phyloP scores from a whole-genome alignment of 2,113 vertebrate species.

The Colius striatus region DNA sequence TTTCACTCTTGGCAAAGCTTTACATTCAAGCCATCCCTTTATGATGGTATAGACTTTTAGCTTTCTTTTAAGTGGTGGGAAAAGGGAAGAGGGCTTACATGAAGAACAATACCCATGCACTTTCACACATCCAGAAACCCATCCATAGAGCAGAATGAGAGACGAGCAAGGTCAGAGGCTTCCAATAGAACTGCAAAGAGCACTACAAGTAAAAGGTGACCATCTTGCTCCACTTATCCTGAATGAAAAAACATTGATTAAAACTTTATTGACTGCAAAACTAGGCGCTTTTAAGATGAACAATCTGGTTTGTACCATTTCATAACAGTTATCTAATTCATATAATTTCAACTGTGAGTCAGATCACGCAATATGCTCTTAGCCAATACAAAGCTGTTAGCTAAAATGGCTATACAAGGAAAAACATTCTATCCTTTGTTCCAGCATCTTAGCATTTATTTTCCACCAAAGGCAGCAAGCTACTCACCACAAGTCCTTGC shows the following conservation, averaged over 20 bases:
- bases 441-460: background rate
- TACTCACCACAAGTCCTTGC: slow-evolving; percentile 16
- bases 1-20: background rate
- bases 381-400: background rate
- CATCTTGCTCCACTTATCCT: background rate
- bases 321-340: background rate
- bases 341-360: background rate
- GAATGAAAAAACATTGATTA: background rate
- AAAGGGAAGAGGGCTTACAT: background rate
- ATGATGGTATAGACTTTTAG: background rate
- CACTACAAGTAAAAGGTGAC: background rate
- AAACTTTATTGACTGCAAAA: background rate
- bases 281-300: background rate
- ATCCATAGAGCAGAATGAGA: background rate
- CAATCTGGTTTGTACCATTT: background rate
- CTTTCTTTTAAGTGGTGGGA: slow-evolving; percentile 13
- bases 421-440: slow-evolving; percentile 19
- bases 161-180: background rate
- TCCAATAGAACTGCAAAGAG: background rate
- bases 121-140: background rate
- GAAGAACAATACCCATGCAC: background rate
- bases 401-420: background rate
- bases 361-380: background rate
- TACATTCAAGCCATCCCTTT: slow-evolving; percentile 28
- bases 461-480: slow-evolving; percentile 5